phyloP scores from a whole-genome alignment of 2,888 invertebrate genomes.

The Plusia festucae region DNA sequence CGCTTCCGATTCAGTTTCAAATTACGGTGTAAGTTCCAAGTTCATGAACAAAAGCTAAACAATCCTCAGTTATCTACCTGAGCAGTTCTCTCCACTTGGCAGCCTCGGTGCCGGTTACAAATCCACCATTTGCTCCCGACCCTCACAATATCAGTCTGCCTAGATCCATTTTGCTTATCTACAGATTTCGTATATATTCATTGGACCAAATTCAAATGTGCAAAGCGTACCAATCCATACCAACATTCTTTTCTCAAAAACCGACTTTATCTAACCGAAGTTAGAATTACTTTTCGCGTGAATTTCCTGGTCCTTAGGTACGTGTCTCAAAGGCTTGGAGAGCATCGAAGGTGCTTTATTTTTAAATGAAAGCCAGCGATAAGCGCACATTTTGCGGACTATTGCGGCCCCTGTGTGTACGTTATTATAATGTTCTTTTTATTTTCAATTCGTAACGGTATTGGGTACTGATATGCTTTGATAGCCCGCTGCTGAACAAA shows the following conservation, averaged over 20 bases:
- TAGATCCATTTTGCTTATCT: slow-evolving; percentile 60
- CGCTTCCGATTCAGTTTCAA: not conserved
- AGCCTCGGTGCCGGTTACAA: slow-evolving; percentile 38
- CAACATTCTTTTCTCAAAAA: slow-evolving; percentile 13
- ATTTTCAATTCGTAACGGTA: slow-evolving; percentile 57
- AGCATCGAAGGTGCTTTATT: slow-evolving; percentile 62
- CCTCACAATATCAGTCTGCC: slow-evolving; percentile 54
- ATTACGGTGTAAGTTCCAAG: not conserved
- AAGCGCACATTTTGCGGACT: slow-evolving; percentile 59
- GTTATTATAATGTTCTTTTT: slow-evolving; percentile 59
- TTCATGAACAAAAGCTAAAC: slow-evolving; percentile 18
- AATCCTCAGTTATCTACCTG: slow-evolving; percentile 13
- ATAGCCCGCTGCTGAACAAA: slow-evolving; percentile 16
- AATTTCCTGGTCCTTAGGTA: slow-evolving; percentile 35
- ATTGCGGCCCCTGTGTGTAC: slow-evolving; percentile 52
- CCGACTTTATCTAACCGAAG: slow-evolving; percentile 13
- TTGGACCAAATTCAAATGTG: slow-evolving; percentile 62
- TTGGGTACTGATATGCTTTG: slow-evolving; percentile 50
- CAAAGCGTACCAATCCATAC: slow-evolving; percentile 51
- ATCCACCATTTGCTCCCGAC: slow-evolving; percentile 46
- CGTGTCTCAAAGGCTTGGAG: slow-evolving; percentile 51
- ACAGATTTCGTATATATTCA: slow-evolving; percentile 62
- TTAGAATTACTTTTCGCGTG: slow-evolving; percentile 38
- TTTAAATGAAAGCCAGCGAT: slow-evolving; percentile 61
- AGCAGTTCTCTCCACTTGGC: slow-evolving; percentile 18